These are phyloP conservation scores for Xestia ashworthii DNA, from an alignment of 2,888 invertebrate species.

Conservation along the genomic window DNA sequence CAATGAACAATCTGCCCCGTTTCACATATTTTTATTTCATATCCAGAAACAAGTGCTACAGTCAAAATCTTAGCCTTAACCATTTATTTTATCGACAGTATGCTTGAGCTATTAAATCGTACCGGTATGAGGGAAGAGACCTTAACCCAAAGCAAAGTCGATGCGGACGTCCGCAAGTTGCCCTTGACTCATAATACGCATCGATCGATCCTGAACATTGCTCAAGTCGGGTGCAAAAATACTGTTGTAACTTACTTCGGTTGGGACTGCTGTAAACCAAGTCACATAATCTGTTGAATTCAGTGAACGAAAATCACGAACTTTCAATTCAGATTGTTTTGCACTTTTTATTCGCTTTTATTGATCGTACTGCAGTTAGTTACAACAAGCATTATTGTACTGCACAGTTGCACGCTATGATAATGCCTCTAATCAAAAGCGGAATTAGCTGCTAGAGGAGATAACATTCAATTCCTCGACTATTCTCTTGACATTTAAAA, in stretches of 20 bases:
- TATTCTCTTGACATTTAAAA: background rate
- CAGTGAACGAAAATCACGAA: background rate
- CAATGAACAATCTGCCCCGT: background rate
- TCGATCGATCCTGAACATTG: slow-evolving; percentile 40
- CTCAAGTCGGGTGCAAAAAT: slow-evolving; percentile 18
- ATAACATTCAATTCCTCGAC: background rate
- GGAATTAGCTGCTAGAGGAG: background rate
- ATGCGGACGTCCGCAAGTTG: slow-evolving; percentile 1
- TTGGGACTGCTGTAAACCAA: background rate
- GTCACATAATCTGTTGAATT: background rate
- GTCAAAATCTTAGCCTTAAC: background rate
- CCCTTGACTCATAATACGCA: slow-evolving; percentile 20
- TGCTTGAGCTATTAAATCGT: background rate
- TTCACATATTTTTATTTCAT: background rate
- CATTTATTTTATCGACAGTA: slow-evolving; percentile 5
- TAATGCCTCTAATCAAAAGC: slow-evolving; percentile 13
- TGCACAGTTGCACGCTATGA: slow-evolving; percentile 15
- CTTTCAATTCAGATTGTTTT: background rate
- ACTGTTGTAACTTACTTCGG: background rate
- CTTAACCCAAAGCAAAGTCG: slow-evolving; percentile 21
- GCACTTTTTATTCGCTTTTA: slow-evolving; percentile 2
- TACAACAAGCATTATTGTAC: background rate
- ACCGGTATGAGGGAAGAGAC: background rate
- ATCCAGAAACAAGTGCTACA: background rate
- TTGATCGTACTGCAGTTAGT: slow-evolving; percentile 11